These are phyloP conservation scores for Enteromius thamalakanensis DNA, from an alignment of 2,797 vertebrate species.

Conservation along the genomic window DNA sequence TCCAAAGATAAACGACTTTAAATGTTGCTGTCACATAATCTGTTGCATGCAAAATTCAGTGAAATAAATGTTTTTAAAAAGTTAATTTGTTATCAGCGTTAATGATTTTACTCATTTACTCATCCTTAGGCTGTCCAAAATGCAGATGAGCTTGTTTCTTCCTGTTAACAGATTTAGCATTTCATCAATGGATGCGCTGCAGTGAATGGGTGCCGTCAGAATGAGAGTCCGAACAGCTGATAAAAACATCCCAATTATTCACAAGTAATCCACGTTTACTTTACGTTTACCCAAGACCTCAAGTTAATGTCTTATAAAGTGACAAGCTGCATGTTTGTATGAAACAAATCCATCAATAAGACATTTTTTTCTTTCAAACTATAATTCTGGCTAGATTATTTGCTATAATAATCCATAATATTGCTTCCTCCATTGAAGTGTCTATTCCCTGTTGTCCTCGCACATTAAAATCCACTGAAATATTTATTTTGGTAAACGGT, in stretches of 20 bases:
- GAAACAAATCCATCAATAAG: background rate
- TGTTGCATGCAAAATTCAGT: conserved; percentile 9
- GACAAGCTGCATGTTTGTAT: background rate
- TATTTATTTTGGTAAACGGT: background rate
- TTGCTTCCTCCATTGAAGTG: background rate
- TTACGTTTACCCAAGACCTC: no score
- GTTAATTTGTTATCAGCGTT: background rate
- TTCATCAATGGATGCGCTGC: background rate
- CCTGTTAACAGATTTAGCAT: background rate
- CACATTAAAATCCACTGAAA: background rate
- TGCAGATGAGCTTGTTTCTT: background rate
- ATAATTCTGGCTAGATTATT: background rate
- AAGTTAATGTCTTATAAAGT: background rate
- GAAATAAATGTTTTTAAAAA: background rate
- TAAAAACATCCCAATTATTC: background rate
- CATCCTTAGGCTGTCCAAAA: background rate
- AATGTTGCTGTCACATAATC: background rate
- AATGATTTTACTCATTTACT: background rate
- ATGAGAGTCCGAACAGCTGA: background rate
- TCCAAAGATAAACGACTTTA: background rate
- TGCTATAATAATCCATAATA: background rate
- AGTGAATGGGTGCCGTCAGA: background rate
- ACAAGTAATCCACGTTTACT: no score
- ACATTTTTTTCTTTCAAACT: background rate
- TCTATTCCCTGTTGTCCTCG: background rate